These are phyloP conservation scores for Syngnathus acus DNA, from an alignment of 2,797 vertebrate species.

Conservation along the genomic window DNA sequence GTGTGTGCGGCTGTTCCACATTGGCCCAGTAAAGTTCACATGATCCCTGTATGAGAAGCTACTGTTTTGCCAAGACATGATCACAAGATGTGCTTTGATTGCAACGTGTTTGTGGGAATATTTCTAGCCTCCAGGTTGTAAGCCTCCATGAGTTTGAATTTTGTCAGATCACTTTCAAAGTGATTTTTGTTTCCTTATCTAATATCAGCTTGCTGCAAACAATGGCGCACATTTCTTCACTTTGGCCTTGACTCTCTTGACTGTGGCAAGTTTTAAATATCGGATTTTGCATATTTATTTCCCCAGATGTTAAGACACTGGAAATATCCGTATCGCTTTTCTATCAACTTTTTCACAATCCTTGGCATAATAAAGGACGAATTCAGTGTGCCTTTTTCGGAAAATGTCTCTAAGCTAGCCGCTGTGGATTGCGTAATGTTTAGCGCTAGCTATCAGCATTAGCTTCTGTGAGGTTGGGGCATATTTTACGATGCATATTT, in stretches of 20 bases:
- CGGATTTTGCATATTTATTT: background rate
- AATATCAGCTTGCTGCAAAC: background rate
- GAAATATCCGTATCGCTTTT: no score
- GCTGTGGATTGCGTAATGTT: background rate
- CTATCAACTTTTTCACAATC: no score
- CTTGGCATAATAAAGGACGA: no score
- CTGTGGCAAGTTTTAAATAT: background rate
- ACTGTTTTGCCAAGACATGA: slow-evolving; percentile 29
- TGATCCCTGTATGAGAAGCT: slow-evolving; percentile 33
- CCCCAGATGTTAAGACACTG: background rate
- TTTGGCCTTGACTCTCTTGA: background rate
- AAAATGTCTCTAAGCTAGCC: background rate
- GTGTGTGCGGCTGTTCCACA: background rate
- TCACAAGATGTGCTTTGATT: slow-evolving; percentile 41
- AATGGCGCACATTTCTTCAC: background rate
- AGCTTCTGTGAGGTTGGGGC: background rate
- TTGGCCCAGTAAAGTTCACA: slow-evolving; percentile 31
- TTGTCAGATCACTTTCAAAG: background rate
- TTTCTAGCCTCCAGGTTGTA: slow-evolving; percentile 1
- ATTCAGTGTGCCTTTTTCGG: no score
- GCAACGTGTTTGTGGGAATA: slow-evolving; percentile 16
- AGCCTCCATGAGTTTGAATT: background rate
- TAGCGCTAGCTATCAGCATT: background rate
- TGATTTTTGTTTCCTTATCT: background rate
- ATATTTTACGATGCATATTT: background rate